Evolutionary conservation across 1,140 invertebrate genomes (phyloP).

Genomic region (Helicoverpa armigera): DNA sequence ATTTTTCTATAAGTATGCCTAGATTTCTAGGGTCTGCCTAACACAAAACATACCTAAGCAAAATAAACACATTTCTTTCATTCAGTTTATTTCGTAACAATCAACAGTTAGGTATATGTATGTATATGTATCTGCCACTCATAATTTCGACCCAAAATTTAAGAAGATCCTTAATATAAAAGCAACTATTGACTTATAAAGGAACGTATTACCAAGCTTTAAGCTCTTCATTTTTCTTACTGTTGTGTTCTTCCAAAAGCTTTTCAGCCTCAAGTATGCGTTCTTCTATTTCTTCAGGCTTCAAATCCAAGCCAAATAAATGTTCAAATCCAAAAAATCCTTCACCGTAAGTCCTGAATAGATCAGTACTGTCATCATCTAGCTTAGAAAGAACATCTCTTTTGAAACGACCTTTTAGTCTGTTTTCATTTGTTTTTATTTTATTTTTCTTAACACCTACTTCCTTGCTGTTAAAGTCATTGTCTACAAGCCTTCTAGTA

Average conservation of each 20-base stretch:
- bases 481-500: not conserved
- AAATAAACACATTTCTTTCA: too few species aligned
- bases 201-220: not conserved
- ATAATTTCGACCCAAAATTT: too few species aligned
- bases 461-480: not conserved
- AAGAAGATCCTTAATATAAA: too few species aligned
- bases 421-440: not conserved
- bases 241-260: slow-evolving; percentile 33
- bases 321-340: not conserved
- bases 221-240: slow-evolving; percentile 6
- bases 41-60: too few species aligned
- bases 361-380: not conserved
- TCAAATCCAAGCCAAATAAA: slow-evolving; percentile 19
- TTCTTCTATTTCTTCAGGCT: slow-evolving; percentile 27
- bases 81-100: too few species aligned
- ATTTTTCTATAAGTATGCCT: too few species aligned
- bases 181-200: too few species aligned
- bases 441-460: not conserved
- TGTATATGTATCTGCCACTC: too few species aligned
- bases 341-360: slow-evolving; percentile 1
- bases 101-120: too few species aligned
- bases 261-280: slow-evolving; percentile 26
- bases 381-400: slow-evolving; percentile 6
- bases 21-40: too few species aligned
- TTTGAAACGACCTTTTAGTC: not conserved